These are phyloP conservation scores for Euborellia annulipes DNA, from an alignment of 1,140 invertebrate species.

Conservation along the genomic window DNA sequence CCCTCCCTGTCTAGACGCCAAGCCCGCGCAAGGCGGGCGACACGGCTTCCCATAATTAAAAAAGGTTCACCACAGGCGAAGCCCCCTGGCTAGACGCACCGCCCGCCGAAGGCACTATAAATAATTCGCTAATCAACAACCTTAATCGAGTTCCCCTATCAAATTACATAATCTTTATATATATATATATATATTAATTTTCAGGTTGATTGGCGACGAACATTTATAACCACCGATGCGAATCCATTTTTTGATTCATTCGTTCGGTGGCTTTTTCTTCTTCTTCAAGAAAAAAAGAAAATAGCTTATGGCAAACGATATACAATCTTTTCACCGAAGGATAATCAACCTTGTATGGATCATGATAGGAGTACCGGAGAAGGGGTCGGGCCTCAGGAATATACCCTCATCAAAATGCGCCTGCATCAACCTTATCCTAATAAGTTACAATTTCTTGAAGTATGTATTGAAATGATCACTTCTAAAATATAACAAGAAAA, in stretches of 20 bases:
- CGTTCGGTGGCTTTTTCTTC: conserved; percentile 89
- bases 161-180: conserved; percentile 10
- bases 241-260: conserved; percentile 99
- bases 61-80: too few relatives aligned
- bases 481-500: background rate
- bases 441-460: conserved; percentile 40
- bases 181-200: conserved; percentile 6
- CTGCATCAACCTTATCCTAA: conserved; percentile 56
- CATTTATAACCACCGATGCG: conserved; percentile 94
- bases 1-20: too few relatives aligned
- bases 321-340: conserved; percentile 91
- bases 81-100: too few relatives aligned
- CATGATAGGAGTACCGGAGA: conserved; percentile 92
- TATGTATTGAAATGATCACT: background rate
- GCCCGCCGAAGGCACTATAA: too few relatives aligned
- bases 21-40: too few relatives aligned
- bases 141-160: conserved; percentile 4
- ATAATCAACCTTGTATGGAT: conserved; percentile 99
- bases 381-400: conserved; percentile 95
- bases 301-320: conserved; percentile 95
- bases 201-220: conserved; percentile 89
- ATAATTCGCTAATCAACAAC: too few relatives aligned
- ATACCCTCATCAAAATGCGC: conserved; percentile 93
- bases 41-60: too few relatives aligned
- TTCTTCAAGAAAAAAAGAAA: conserved; percentile 75